Base-by-base conservation (phyloP, 2,797 vertebrate species). In the Momotus momota region DNA sequence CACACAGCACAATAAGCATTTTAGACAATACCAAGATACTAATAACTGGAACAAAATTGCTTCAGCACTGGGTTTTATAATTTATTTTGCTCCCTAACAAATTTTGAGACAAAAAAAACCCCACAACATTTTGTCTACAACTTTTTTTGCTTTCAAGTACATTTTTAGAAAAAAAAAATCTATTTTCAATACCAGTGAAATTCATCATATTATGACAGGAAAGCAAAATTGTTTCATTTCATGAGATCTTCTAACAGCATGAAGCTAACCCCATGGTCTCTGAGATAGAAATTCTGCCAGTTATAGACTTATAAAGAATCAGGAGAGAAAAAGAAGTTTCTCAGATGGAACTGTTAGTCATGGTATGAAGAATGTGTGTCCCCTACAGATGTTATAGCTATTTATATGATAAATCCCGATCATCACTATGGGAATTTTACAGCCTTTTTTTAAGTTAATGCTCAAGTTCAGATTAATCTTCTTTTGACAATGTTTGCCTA, bases 301-400 rank as follows among this genome's bases (percentile, higher is more conserved):
- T 87, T 88, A 72, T 43, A 95, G 86, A 93, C 70, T 69, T 89
- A 93, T 3, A 88, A 96, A 96, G 96, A 96, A 81, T 90, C 66
- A 93, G 57, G 55, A 86, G 64, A 92, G 92, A 90, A 97, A 97
- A 96, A 77, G 29, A 94, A 94, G 54, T 93, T 87, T 92, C 88
- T 93, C 91, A 94, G 86, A 96, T 89, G 94, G 95, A 97, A 93
- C 80, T 94, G 90, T 95, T 93, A 81, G 91, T 88, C 65, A 95
- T 57, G 73, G 94, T 73, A 86, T 96, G 91, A 97, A 97, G 92
- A 97, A 97, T 94, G 85, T 95, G 58, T 81, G 60, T 95, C 85
- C 82, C 91, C 73, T 95, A 91, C 96, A 97, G 97, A 97, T 97
- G 97, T 97, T 98, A 96, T 93, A 97, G 95, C 94, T 95, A 97